Conservation (phyloP, 2,888 invertebrate genomes). For the Netelia melanura region DNA sequence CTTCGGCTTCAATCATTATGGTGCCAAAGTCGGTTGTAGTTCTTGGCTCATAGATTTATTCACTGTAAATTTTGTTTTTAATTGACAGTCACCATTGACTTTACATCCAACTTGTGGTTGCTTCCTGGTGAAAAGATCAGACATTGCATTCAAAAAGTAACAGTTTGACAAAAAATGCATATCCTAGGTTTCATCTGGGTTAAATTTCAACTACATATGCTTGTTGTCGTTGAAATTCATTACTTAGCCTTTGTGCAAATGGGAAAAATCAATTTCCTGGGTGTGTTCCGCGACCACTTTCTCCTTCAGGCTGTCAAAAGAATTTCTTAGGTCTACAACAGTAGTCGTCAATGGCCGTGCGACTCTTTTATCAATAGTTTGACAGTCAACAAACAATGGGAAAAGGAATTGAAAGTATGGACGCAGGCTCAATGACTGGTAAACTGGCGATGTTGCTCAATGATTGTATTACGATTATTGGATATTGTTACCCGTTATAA, state of each 20-base stretch:
- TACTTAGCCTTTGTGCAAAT: background rate
- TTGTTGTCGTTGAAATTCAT: background rate
- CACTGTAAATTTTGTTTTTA: background rate
- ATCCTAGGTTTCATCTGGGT: background rate
- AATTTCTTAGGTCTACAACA: background rate
- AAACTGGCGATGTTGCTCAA: background rate
- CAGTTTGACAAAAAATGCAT: background rate
- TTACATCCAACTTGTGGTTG: background rate
- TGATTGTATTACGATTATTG: background rate
- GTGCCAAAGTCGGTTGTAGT: background rate
- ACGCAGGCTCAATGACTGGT: background rate
- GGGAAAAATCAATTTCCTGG: background rate
- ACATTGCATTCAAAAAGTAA: background rate
- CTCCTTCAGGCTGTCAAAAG: background rate
- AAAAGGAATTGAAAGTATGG: background rate
- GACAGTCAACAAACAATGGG: background rate
- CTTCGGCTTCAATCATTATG: background rate
- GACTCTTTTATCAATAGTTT: background rate
- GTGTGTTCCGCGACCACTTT: no score
- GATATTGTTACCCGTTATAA: background rate
- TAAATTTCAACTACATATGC: background rate
- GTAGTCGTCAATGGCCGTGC: background rate
- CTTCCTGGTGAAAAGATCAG: background rate
- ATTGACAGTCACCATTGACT: background rate
- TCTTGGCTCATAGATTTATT: background rate